phyloP scores from a whole-genome alignment of 2,797 vertebrate genomes.

The Oceanodroma leucorhoa region DNA sequence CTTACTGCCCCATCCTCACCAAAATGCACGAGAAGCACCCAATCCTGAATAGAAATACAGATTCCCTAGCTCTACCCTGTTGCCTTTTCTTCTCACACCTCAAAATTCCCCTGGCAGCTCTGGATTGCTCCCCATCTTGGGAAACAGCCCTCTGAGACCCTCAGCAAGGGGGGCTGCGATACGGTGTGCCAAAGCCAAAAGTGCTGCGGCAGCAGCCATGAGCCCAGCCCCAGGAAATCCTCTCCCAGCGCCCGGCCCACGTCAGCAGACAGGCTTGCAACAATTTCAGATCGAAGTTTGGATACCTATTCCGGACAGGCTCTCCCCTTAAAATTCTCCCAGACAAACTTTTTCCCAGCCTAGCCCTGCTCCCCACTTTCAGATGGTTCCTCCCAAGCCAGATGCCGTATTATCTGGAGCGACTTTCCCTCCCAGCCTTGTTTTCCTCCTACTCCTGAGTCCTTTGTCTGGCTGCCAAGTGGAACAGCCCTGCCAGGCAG shows the following conservation, averaged over 20 bases:
- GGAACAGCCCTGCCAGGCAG: constrained; percentile 54
- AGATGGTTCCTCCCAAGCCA: constrained; percentile 58
- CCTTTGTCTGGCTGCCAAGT: constrained; percentile 60
- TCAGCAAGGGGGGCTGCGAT: neutral
- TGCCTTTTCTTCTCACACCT: neutral
- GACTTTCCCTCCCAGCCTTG: constrained; percentile 51
- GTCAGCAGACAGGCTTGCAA: neutral
- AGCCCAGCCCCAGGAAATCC: neutral
- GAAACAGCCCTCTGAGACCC: neutral
- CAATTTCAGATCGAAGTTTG: neutral
- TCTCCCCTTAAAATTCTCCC: neutral
- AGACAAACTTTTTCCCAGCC: neutral
- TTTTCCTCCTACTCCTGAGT: constrained; percentile 53
- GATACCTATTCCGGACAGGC: fast-evolving
- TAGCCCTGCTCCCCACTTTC: neutral
- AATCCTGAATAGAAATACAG: neutral
- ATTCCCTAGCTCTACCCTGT: neutral
- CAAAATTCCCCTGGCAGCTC: neutral
- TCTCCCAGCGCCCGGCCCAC: neutral
- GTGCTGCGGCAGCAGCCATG: neutral
- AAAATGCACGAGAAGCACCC: fast-evolving
- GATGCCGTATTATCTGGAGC: constrained; percentile 37
- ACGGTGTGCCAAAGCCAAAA: neutral
- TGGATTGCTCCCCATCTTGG: fast-evolving
- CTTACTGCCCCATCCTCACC: neutral